Conservation (phyloP, 2,888 invertebrate species). For the Hypselothyrea guttata region DNA sequence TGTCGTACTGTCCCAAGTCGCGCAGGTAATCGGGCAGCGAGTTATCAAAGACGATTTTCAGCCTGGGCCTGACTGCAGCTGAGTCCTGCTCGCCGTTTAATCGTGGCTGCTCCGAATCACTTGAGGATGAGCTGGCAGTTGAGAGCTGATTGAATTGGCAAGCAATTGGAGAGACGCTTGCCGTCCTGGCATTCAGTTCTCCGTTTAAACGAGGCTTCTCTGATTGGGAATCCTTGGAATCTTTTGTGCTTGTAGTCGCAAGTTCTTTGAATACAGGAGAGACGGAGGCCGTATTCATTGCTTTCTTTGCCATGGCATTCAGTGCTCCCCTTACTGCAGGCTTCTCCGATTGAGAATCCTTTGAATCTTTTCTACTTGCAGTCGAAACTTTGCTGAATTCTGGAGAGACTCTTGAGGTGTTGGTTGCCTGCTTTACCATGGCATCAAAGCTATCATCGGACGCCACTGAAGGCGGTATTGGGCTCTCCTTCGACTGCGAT, state of each 20-base stretch:
- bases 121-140: too few relatives aligned
- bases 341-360: neutral
- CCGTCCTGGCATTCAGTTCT: too few relatives aligned
- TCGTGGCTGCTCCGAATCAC: too few relatives aligned
- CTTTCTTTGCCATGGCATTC: neutral
- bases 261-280: too few relatives aligned
- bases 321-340: neutral
- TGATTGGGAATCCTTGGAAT: too few relatives aligned
- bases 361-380: too few relatives aligned
- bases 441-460: constrained; percentile 44
- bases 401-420: too few relatives aligned
- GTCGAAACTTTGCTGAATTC: too few relatives aligned
- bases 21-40: constrained; percentile 71
- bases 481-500: neutral
- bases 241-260: too few relatives aligned
- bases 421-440: constrained; percentile 27
- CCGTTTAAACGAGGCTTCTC: too few relatives aligned
- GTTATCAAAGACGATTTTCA: constrained; percentile 75
- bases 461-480: constrained; percentile 17
- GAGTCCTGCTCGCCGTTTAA: neutral
- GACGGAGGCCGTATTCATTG: neutral
- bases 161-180: too few relatives aligned
- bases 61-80: constrained; percentile 41
- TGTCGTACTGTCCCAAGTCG: constrained; percentile 72
- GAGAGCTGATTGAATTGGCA: too few relatives aligned